These are phyloP conservation scores for Sussaba pulchella DNA, from an alignment of 2,888 invertebrate genomes.

Conservation along the genomic window DNA sequence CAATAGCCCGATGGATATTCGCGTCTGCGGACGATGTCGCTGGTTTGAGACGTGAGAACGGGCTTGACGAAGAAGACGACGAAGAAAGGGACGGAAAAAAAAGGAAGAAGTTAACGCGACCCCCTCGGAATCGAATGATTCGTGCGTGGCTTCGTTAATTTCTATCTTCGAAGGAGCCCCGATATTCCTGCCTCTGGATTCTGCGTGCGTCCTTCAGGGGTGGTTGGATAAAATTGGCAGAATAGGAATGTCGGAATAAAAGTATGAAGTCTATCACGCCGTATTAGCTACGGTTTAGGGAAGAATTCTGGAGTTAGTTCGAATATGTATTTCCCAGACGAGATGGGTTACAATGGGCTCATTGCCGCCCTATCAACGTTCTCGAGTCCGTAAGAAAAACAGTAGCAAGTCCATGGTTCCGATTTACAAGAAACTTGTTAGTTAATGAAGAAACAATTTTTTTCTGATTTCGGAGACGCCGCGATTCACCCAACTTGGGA, in stretches of 20 bases:
- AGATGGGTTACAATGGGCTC: not conserved
- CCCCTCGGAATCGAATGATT: constrained; percentile 41
- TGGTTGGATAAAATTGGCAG: constrained; percentile 22
- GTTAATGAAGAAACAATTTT: not conserved
- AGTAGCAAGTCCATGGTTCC: not conserved
- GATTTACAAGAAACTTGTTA: not conserved
- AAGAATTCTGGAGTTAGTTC: not conserved
- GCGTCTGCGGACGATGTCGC: constrained; percentile 51
- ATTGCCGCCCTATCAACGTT: not conserved
- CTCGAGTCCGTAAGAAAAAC: not conserved
- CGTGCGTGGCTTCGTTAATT: constrained; percentile 44
- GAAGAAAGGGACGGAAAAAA: constrained; percentile 41
- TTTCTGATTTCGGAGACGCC: not conserved
- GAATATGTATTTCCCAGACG: not conserved
- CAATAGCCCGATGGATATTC: constrained; percentile 61
- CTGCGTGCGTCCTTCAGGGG: not conserved
- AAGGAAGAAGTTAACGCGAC: constrained; percentile 43
- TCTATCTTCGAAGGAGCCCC: constrained; percentile 49
- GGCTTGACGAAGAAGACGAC: constrained; percentile 42
- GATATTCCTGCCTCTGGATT: constrained; percentile 34
- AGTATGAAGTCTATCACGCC: constrained; percentile 12
- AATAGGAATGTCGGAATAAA: constrained; percentile 26
- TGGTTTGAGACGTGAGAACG: constrained; percentile 49
- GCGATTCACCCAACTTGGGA: not conserved
- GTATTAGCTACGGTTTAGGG: constrained; percentile 3